Evolutionary conservation across 2,888 invertebrate genomes (phyloP), one percentile per base, ranked within the genome.

Genomic region (Lochmaea crataegi): DNA sequence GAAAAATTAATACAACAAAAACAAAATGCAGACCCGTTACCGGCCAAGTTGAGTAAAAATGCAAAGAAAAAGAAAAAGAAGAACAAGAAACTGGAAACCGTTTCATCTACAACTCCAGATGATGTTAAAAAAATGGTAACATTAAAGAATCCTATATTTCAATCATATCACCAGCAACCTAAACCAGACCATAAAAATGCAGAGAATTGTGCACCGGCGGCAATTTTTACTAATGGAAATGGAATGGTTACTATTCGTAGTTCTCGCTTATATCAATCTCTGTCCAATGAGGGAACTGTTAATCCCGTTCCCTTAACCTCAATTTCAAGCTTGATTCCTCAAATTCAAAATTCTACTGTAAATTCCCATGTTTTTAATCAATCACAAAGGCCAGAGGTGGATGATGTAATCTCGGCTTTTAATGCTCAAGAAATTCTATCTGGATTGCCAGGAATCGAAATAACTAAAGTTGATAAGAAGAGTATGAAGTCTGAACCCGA

Each of bases 241-340:
- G 94, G 94, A 11, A 95, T 95, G 94, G 95, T 94, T 74, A 95
- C 95, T 0, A 95, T 95, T 65, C 88, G 95, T 12, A 94, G 94
- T 85, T 94, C 94, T 0, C 84, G 92, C 0, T 88, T 92, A 85
- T 83, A 84, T 63, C 83, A 84, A 48, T 82, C 82, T 66, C 68
- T 83, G 18, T 76, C 79, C 18, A 80, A 79, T 70, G 82, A 82
- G 1, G 71, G 75, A 5, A 76, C 75, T 6, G 22, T 6, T 88
- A 89, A 56, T 87, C 88, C 51, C 2, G 70, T 75, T 57, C 79
- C 79, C n/a, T 65, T 77, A 41, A 73, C 75, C 57, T 66, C 78
- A 11, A 75, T 78, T 53, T 73, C 79, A 5, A 75, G 75, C 22
- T 69, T 79, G 51, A 6, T 75, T 53, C 71, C 77, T 10, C 76